Conservation (phyloP, 1,140 invertebrate genomes). For the Teleogryllus occipitalis region DNA sequence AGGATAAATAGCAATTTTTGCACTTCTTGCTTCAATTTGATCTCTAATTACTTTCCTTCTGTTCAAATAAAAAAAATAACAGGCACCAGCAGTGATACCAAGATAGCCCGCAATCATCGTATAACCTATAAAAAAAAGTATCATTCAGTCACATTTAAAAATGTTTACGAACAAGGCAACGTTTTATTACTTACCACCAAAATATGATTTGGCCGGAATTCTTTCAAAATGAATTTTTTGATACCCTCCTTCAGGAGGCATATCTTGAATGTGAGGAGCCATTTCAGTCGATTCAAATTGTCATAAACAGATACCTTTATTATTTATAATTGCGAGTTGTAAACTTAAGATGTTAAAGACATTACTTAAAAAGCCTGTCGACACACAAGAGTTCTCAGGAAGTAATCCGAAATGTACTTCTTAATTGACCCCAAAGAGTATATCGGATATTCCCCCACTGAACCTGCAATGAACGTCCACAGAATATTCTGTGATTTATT, state of each 20-base stretch:
- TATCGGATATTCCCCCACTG: too few species aligned
- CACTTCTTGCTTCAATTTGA: not conserved
- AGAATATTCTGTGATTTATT: too few species aligned
- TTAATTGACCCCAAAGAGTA: too few species aligned
- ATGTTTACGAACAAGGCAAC: not conserved
- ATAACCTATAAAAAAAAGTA: not conserved
- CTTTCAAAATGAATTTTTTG: not conserved
- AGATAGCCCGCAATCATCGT: not conserved
- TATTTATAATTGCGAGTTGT: too few species aligned
- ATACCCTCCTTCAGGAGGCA: not conserved
- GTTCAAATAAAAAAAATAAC: not conserved
- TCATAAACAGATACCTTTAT: too few species aligned
- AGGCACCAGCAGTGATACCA: not conserved
- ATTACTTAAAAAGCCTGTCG: too few species aligned
- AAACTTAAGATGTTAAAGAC: too few species aligned
- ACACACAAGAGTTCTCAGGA: too few species aligned
- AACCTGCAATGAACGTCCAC: too few species aligned
- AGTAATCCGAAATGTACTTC: too few species aligned
- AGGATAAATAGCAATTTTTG: not conserved
- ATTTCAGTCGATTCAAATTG: not conserved
- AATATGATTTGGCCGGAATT: not conserved
- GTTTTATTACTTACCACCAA: not conserved
- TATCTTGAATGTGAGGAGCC: not conserved
- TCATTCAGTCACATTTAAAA: not conserved
- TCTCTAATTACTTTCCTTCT: not conserved